Evolutionary conservation across 2,888 invertebrate genomes (phyloP).

Genomic region (Zaprionus bogoriensis): DNA sequence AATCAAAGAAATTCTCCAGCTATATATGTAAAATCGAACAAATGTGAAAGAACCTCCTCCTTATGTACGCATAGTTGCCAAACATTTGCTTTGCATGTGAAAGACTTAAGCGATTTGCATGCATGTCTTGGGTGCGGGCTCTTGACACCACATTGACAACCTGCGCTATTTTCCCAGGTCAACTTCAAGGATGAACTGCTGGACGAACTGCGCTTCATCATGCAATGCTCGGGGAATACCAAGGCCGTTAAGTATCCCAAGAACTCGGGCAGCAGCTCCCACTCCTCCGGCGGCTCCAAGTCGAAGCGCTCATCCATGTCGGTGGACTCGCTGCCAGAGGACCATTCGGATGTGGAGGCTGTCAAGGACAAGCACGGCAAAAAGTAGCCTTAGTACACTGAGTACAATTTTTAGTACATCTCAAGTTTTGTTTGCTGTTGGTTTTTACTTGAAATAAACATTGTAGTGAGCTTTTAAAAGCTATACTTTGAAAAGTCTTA

Average conservation of each 20-base stretch:
- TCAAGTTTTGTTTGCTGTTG: not conserved
- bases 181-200: slow-evolving; percentile 87
- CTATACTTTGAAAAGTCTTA: not conserved
- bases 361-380: slow-evolving; percentile 44
- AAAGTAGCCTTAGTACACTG: slow-evolving; percentile 35
- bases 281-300: slow-evolving; percentile 49
- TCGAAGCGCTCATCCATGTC: slow-evolving; percentile 71
- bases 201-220: slow-evolving; percentile 89
- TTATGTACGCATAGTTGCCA: too few species aligned
- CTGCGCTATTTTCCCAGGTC: slow-evolving; percentile 82
- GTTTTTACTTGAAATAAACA: too few species aligned
- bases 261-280: slow-evolving; percentile 61
- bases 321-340: slow-evolving; percentile 73
- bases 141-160: not conserved
- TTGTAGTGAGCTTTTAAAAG: not conserved
- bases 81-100: not conserved
- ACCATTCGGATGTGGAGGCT: slow-evolving; percentile 44
- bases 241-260: slow-evolving; percentile 86
- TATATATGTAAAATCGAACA: too few species aligned
- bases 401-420: slow-evolving; percentile 8
- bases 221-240: slow-evolving; percentile 88
- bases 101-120: not conserved
- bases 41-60: too few species aligned
- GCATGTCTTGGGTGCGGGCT: not conserved
- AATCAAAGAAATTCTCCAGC: too few species aligned